Evolutionary conservation across 1,140 invertebrate species (phyloP).

Genomic region (Anastatus disparis): DNA sequence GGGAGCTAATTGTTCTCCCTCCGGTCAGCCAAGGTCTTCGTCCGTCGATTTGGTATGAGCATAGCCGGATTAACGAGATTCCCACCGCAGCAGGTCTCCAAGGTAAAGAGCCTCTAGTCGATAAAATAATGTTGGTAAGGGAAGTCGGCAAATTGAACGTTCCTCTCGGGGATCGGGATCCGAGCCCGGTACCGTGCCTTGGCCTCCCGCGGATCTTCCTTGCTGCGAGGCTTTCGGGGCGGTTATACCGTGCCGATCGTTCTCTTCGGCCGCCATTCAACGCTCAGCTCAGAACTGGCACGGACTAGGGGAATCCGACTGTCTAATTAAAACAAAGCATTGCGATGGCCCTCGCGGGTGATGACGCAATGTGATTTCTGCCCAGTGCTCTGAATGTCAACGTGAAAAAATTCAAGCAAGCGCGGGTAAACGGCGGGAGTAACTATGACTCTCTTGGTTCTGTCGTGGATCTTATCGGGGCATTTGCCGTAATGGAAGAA

Average conservation of each 20-base stretch:
- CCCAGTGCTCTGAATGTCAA: constrained; percentile 82
- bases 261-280: constrained; percentile 69
- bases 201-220: constrained; percentile 56
- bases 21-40: too few relatives aligned
- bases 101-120: too few relatives aligned
- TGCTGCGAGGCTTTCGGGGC: constrained; percentile 52
- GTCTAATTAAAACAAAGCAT: constrained; percentile 87
- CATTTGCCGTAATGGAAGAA: too few relatives aligned
- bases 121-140: too few relatives aligned
- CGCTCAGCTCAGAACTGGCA: constrained; percentile 80
- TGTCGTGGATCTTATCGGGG: too few relatives aligned
- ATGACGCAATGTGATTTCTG: constrained; percentile 81
- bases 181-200: constrained; percentile 58
- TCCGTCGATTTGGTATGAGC: too few relatives aligned
- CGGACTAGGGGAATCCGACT: constrained; percentile 79
- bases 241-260: too few relatives aligned
- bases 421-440: constrained; percentile 82
- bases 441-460: constrained; percentile 83
- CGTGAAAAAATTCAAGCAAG: constrained; percentile 74
- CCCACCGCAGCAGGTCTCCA: too few relatives aligned
- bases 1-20: too few relatives aligned
- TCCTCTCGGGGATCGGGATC: too few relatives aligned
- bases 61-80: too few relatives aligned
- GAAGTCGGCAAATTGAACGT: too few relatives aligned
- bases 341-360: constrained; percentile 71